Evolutionary conservation across 2,113 vertebrate species (phyloP).

Genomic region (Felis catus): DNA sequence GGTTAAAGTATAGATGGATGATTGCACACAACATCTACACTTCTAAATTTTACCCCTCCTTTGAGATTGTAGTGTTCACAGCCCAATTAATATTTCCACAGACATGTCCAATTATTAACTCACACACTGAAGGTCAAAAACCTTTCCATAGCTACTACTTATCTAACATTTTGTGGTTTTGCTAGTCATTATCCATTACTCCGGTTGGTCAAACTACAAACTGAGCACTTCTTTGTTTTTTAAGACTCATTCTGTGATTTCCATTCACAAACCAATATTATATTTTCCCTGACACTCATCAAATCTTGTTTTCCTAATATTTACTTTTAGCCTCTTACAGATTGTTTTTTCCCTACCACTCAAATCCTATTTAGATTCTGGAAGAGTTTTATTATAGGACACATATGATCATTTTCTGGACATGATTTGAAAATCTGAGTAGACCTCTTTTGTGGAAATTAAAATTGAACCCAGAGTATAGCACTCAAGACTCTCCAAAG

Average conservation of each 20-base stretch:
- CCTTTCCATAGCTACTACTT: neutral
- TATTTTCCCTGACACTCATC: neutral
- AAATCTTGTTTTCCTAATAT: neutral
- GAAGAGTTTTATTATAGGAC: neutral
- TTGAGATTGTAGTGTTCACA: neutral
- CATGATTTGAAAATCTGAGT: neutral
- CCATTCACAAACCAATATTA: neutral
- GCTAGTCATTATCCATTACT: neutral
- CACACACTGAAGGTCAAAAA: neutral
- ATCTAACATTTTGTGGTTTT: neutral
- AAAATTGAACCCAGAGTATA: neutral
- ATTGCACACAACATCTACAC: neutral
- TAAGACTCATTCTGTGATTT: neutral
- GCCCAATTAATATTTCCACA: neutral
- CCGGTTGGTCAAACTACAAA: neutral
- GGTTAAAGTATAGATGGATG: neutral
- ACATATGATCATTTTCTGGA: neutral
- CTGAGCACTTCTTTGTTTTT: neutral
- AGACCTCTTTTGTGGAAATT: neutral
- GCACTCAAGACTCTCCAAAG: neutral
- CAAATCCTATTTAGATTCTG: neutral
- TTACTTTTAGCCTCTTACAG: neutral
- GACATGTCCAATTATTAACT: neutral
- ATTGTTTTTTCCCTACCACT: neutral
- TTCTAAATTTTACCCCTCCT: neutral